Evolutionary conservation across 2,888 invertebrate genomes (phyloP).

Genomic region (Acanthococcus lagerstroemiae): DNA sequence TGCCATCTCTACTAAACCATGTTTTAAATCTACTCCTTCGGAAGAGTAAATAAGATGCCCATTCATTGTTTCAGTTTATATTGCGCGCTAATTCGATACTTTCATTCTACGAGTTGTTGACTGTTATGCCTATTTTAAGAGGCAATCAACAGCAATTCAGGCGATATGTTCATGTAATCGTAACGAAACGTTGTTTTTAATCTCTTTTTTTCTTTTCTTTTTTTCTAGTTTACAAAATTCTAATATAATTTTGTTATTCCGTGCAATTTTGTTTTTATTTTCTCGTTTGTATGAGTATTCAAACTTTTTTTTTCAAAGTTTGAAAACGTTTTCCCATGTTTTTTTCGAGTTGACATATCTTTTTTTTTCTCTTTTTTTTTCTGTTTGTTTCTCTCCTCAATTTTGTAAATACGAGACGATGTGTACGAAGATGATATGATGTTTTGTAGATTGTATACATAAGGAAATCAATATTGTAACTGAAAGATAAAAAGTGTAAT

Average conservation of each 20-base stretch:
- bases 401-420: neutral
- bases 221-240: neutral
- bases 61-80: too few relatives aligned
- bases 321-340: neutral
- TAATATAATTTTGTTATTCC: neutral
- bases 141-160: neutral
- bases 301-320: neutral
- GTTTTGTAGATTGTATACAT: conserved; percentile 14
- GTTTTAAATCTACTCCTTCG: too few relatives aligned
- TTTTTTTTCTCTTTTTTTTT: conserved; percentile 9
- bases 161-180: neutral
- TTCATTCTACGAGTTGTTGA: too few relatives aligned
- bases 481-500: conserved; percentile 10
- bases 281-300: neutral
- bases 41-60: too few relatives aligned
- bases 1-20: too few relatives aligned
- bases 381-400: neutral
- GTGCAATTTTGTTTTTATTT: conserved; percentile 18
- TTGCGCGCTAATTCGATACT: too few relatives aligned
- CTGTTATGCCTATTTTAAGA: neutral
- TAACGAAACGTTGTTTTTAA: neutral
- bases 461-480: neutral
- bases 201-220: too few relatives aligned
- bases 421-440: neutral
- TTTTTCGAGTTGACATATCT: conserved; percentile 16